A percentile compares a stretch with the other conserved stretches of the same genome.
Conservation (phyloP, 2,113 vertebrate species). For the Thomomys bottae region DNA sequence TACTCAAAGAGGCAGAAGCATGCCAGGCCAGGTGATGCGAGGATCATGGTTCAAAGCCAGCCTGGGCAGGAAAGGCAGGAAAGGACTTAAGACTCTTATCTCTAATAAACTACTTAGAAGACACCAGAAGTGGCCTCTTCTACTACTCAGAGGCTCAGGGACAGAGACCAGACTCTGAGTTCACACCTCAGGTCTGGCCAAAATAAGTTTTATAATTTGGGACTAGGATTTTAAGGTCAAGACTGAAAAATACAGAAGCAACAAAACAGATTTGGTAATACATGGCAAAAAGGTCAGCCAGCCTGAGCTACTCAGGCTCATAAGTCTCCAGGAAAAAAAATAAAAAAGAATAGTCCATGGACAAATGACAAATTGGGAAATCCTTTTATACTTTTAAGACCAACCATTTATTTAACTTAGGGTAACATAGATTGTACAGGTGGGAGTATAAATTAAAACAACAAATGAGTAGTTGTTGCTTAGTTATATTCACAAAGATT, state of each 20-base stretch:
- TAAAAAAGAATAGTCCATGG: neutral
- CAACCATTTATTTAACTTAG: conserved; percentile 42
- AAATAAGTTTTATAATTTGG: neutral
- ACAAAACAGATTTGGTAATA: neutral
- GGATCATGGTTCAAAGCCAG: too few species aligned
- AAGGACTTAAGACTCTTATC: too few species aligned
- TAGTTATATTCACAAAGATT: conserved; percentile 2
- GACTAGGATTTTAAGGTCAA: neutral
- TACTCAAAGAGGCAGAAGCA: too few species aligned
- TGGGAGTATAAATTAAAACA: conserved; percentile 35
- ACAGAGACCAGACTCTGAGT: neutral
- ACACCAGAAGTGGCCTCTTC: too few species aligned
- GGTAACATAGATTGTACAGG: neutral
- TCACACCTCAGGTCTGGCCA: neutral
- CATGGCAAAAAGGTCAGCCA: neutral
- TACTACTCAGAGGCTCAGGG: neutral
- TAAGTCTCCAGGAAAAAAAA: too few species aligned
- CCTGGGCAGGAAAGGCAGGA: too few species aligned
- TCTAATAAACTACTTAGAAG: neutral
- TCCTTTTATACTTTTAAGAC: neutral
- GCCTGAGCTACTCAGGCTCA: too few species aligned
- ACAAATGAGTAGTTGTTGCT: conserved; percentile 28
- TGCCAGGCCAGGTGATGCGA: too few species aligned
- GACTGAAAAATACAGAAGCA: neutral
- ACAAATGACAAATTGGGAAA: neutral